A percentile compares a stretch with the other conserved stretches of the same genome.
Evolutionary conservation across 2,113 vertebrate species (phyloP).

Genomic region (Aleadryas rufinucha): DNA sequence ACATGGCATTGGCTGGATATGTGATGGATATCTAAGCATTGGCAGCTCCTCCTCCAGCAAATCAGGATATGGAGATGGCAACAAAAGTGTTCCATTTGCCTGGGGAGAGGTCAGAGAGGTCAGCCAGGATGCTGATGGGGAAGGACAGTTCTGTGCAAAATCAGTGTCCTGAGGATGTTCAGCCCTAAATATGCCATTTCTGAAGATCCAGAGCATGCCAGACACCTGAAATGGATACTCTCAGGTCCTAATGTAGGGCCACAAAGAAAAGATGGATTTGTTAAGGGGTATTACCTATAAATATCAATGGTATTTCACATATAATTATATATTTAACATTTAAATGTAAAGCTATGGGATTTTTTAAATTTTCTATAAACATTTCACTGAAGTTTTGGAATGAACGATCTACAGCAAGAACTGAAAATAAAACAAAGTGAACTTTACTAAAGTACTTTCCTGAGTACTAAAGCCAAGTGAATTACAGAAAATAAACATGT

Average conservation of each 20-base stretch:
- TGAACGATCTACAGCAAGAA: neutral
- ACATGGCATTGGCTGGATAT: neutral
- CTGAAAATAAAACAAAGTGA: neutral
- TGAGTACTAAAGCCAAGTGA: slow-evolving; percentile 12
- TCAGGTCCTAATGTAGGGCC: neutral
- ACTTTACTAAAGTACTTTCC: neutral
- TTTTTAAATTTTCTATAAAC: neutral
- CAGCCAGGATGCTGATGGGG: neutral
- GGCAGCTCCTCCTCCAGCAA: neutral
- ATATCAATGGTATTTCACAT: neutral
- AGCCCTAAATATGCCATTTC: neutral
- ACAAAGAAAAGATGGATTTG: neutral
- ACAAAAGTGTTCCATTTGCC: neutral
- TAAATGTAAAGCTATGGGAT: neutral
- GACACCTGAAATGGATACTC: neutral
- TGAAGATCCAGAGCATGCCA: neutral
- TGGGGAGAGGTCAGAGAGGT: neutral
- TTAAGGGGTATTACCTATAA: neutral
- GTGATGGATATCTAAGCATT: neutral
- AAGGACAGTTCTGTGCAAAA: neutral
- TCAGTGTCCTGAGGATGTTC: neutral
- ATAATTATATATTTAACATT: neutral
- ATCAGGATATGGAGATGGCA: neutral
- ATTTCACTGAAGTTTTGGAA: neutral
- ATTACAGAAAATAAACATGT: slow-evolving; percentile 28